A percentile compares a stretch with the other conserved stretches of the same genome.
These are phyloP conservation scores for Nysson spinosus DNA, from an alignment of 2,888 invertebrate species.

Conservation along the genomic window DNA sequence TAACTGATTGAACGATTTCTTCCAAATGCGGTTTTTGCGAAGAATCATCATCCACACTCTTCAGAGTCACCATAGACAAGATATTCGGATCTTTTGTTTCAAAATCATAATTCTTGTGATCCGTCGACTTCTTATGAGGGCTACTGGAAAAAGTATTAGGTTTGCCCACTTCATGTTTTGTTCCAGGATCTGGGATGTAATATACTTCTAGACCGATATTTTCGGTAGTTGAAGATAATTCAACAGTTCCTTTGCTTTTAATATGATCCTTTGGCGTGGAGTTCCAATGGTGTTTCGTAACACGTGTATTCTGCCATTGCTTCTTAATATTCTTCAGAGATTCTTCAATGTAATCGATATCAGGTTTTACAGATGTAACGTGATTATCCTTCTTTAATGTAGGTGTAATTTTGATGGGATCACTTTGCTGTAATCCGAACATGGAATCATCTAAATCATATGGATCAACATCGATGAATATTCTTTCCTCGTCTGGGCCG, in stretches of 20 bases:
- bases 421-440: slow-evolving; percentile 64
- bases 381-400: slow-evolving; percentile 14
- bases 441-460: slow-evolving; percentile 69
- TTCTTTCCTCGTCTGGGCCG: slow-evolving; percentile 74
- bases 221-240: slow-evolving; percentile 28
- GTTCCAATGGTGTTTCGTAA: slow-evolving; percentile 47
- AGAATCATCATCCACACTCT: slow-evolving; percentile 11
- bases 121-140: not conserved
- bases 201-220: slow-evolving; percentile 23
- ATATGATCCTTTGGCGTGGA: slow-evolving; percentile 26
- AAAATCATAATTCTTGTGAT: slow-evolving; percentile 5
- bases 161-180: slow-evolving; percentile 18
- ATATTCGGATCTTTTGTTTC: slow-evolving; percentile 18
- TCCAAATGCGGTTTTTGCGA: slow-evolving; percentile 2
- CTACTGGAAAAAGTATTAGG: slow-evolving; percentile 2
- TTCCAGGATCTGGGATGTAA: slow-evolving; percentile 39
- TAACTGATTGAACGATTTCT: slow-evolving; percentile 3
- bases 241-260: slow-evolving; percentile 1
- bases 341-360: slow-evolving; percentile 63
- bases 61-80: slow-evolving; percentile 19
- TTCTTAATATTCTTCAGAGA: slow-evolving; percentile 64
- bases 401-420: slow-evolving; percentile 33
- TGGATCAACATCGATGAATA: slow-evolving; percentile 74
- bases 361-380: slow-evolving; percentile 26
- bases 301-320: slow-evolving; percentile 44